Conservation (phyloP, 2,888 invertebrate genomes). For the Panzeria rudis region DNA sequence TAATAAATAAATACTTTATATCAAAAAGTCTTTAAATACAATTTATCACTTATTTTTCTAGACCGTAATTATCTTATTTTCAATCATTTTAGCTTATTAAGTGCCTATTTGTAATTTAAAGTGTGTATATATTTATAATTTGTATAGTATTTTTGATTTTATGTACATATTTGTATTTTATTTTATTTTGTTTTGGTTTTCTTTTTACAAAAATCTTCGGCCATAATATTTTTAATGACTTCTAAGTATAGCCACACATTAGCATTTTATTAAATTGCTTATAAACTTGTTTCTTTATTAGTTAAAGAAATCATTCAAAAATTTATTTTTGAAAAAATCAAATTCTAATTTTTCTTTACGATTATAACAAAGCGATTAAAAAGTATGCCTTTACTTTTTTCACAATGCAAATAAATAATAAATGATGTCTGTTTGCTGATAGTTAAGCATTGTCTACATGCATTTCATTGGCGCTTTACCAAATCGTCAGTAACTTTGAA, state of each 20-base stretch:
- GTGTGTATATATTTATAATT: not conserved
- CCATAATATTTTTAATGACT: conserved; percentile 16
- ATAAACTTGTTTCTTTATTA: not conserved
- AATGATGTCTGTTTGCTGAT: no score
- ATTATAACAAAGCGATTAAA: not conserved
- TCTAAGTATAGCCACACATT: not conserved
- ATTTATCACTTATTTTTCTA: not conserved
- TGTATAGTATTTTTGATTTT: not conserved
- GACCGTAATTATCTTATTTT: not conserved
- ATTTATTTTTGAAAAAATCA: not conserved
- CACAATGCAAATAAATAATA: not conserved
- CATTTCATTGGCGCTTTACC: no score
- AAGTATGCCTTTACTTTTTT: not conserved
- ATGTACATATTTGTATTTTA: not conserved
- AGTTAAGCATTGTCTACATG: no score
- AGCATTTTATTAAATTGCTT: conserved; percentile 11
- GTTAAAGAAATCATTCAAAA: not conserved
- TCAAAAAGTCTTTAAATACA: conserved; percentile 6
- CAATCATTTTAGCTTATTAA: not conserved
- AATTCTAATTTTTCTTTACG: not conserved
- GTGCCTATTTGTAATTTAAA: not conserved
- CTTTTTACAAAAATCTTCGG: not conserved
- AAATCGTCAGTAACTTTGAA: no score
- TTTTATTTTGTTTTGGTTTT: not conserved
- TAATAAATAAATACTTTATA: not conserved